Percentiles rank a stretch among this genome's conserved stretches.
Conservation (phyloP, 2,888 invertebrate species). For the Apoderus coryli region DNA sequence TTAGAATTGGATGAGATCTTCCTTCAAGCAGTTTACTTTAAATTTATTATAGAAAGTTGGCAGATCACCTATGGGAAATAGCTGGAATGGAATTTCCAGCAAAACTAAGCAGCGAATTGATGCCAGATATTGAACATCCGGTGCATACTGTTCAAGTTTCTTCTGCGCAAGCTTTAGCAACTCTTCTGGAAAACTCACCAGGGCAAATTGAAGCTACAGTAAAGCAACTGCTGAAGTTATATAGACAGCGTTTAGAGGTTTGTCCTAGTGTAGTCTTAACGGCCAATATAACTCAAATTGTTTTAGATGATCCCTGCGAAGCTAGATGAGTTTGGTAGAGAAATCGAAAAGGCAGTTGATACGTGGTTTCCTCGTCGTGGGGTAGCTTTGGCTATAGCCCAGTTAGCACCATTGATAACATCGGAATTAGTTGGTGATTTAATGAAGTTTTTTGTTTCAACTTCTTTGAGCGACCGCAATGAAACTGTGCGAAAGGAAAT, state of each 20-base stretch:
- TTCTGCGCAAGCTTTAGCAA: conserved; percentile 65
- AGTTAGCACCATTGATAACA: conserved; percentile 60
- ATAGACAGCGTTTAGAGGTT: conserved; percentile 60
- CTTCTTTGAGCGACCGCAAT: conserved; percentile 75
- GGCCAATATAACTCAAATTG: conserved; percentile 4
- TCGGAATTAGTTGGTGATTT: conserved; percentile 52
- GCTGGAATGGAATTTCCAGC: conserved; percentile 38
- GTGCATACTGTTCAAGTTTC: conserved; percentile 72
- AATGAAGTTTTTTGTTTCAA: conserved; percentile 72
- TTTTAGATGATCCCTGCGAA: conserved; percentile 63
- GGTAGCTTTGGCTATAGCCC: conserved; percentile 66
- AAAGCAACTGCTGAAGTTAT: conserved; percentile 52
- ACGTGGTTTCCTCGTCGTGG: conserved; percentile 85
- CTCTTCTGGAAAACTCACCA: conserved; percentile 42
- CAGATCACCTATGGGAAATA: conserved; percentile 46
- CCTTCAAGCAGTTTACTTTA: no score
- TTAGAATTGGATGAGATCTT: conserved; percentile 4
- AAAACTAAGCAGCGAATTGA: conserved; percentile 39
- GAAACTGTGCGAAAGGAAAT: conserved; percentile 74
- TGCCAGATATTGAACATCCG: conserved; percentile 63
- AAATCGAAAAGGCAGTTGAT: conserved; percentile 72
- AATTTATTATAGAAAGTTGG: conserved; percentile 35
- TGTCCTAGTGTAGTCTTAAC: neutral
- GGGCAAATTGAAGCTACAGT: conserved; percentile 42
- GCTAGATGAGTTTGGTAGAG: conserved; percentile 84